Evolutionary conservation across 2,797 vertebrate genomes (phyloP).

Genomic region (Helostoma temminkii): DNA sequence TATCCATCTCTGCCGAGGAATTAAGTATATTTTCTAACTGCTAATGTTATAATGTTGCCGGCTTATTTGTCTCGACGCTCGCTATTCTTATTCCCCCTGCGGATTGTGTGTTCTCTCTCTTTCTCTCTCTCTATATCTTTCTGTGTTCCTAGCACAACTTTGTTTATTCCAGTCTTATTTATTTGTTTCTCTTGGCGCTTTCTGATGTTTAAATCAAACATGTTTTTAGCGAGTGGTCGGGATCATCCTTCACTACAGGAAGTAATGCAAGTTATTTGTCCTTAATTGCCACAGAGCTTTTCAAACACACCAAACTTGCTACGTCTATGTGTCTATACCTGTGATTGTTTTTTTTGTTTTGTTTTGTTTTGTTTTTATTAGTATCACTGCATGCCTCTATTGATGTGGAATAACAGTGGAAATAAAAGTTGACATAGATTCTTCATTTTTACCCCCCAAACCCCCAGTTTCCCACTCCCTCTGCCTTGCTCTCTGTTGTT

Average conservation of each 20-base stretch:
- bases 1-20: constrained; percentile 85
- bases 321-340: constrained; percentile 72
- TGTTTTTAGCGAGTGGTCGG: constrained; percentile 80
- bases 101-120: constrained; percentile 51
- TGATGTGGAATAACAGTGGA: constrained; percentile 86
- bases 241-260: constrained; percentile 76
- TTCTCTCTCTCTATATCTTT: not conserved
- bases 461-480: constrained; percentile 59
- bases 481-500: constrained; percentile 77
- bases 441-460: constrained; percentile 56
- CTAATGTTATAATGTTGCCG: constrained; percentile 84
- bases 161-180: constrained; percentile 77
- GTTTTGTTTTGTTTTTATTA: constrained; percentile 82
- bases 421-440: constrained; percentile 88
- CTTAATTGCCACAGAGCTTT: constrained; percentile 86
- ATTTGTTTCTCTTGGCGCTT: constrained; percentile 63
- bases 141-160: constrained; percentile 62
- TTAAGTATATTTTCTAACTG: constrained; percentile 86
- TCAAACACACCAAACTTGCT: constrained; percentile 77
- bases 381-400: constrained; percentile 78
- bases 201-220: constrained; percentile 85
- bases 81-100: constrained; percentile 72
- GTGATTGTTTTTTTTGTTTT: constrained; percentile 72
- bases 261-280: constrained; percentile 83
- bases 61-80: constrained; percentile 78